phyloP scores from a whole-genome alignment of 1,140 invertebrate genomes.

The Diabrotica undecimpunctata region DNA sequence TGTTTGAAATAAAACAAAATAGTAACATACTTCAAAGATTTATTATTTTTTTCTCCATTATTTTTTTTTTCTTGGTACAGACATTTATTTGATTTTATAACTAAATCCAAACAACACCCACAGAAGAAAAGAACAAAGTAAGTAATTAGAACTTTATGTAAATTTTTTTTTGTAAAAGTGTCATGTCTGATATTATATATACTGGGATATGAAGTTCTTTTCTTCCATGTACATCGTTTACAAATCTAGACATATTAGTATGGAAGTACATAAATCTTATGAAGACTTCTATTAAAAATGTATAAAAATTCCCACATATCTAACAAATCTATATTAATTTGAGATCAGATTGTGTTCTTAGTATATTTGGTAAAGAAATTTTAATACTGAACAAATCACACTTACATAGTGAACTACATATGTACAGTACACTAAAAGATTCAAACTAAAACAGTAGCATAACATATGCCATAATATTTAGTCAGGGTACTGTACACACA shows the following conservation, averaged over 20 bases:
- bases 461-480: neutral
- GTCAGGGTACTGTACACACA: neutral
- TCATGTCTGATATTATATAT: too few species aligned
- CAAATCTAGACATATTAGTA: neutral
- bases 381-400: constrained; percentile 1
- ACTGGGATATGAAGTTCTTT: too few species aligned
- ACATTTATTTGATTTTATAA: constrained; percentile 1
- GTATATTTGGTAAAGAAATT: neutral
- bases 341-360: constrained; percentile 1
- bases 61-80: constrained; percentile 1
- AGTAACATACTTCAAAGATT: neutral
- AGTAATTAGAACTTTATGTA: neutral
- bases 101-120: neutral
- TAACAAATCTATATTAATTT: constrained; percentile 1
- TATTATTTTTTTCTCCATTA: neutral
- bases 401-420: neutral
- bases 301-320: constrained; percentile 1
- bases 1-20: neutral
- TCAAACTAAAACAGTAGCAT: neutral
- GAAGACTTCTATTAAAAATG: constrained; percentile 2
- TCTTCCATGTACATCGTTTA: neutral
- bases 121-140: neutral
- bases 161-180: neutral
- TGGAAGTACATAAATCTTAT: neutral
- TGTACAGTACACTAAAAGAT: neutral